Conservation (phyloP, 2,888 invertebrate species). For the Halocaridina rubra region DNA sequence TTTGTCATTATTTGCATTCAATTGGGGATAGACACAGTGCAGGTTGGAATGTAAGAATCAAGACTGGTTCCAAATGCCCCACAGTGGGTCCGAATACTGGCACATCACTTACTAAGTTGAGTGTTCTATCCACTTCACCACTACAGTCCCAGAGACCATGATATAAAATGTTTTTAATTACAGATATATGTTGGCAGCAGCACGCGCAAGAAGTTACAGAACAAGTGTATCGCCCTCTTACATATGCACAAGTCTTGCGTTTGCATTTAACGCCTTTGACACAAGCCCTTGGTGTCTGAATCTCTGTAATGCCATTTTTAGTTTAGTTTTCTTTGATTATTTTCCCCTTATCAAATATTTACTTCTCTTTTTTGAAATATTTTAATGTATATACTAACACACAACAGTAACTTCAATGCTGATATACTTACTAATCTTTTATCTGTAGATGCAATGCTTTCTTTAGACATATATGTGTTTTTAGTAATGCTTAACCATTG, state of each 20-base stretch:
- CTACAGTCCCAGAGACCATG: no score
- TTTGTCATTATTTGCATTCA: no score
- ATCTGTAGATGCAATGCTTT: neutral
- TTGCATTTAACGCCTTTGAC: slow-evolving; percentile 50
- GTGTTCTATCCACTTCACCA: no score
- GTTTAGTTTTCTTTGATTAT: neutral
- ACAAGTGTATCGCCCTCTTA: slow-evolving; percentile 44
- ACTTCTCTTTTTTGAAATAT: neutral
- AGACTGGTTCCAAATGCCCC: no score
- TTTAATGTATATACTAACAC: neutral
- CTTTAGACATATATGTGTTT: neutral
- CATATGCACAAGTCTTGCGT: slow-evolving; percentile 50
- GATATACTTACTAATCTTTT: neutral
- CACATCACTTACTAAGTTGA: no score
- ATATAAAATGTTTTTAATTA: neutral
- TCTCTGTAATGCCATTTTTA: neutral
- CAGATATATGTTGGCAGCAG: slow-evolving; percentile 42
- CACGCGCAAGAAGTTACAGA: slow-evolving; percentile 38
- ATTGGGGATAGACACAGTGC: no score
- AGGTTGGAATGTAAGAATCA: no score
- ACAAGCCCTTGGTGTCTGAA: slow-evolving; percentile 37
- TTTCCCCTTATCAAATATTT: neutral
- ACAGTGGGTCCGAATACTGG: no score
- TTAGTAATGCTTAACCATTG: neutral
- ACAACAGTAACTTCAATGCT: neutral